Base-by-base conservation (phyloP, 1,140 invertebrate species). In the Theocolax elegans region DNA sequence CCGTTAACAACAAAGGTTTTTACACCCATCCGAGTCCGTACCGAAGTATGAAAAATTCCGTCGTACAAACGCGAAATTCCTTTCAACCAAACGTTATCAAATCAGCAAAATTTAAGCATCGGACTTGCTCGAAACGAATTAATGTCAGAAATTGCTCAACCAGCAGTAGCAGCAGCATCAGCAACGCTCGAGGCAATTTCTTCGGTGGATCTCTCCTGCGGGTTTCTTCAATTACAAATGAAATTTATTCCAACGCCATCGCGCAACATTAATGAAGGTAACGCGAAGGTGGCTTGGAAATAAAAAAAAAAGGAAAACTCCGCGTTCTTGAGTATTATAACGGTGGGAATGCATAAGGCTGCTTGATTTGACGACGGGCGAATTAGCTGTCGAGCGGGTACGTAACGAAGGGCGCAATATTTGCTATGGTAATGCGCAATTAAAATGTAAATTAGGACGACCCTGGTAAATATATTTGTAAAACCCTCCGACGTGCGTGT, bases 391-490 rank as follows among this genome's bases (percentile, higher is more conserved):
- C 54, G 59, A 59, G 65, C 71, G 46, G 51, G 69, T 58, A 56
- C 69, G 71, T 73, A 76, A 79, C 72, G 73, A 76, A 72, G 62
- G 53, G 63, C 65, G 71, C 75, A 71, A 79, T 79, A 77, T 76
- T 77, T 75, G 71, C 69, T 71, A 73, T 71, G 74, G 71, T 75
- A 65, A 77, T 78, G 75, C 74, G 74, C 76, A 80, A 79, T 80
- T 80, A 80, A 80, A 80, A 80, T 78, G 77, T 67, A 80, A 79
- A 80, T 80, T 77, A 68, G 66, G 58, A 21, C 31, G 29, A 35
- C 59, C 49, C 23, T 46, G 42, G 40, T 15, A 65, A 64, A 71
- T 71, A 71, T 58, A 64, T 71, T 71, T 71, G 53, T 64, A 59
- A 71, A 71, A 62, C 53, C 53, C 23, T 40, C 27, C 17, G 31